phyloP scores from a whole-genome alignment of 2,797 vertebrate genomes.

The Ciconia nigra region DNA sequence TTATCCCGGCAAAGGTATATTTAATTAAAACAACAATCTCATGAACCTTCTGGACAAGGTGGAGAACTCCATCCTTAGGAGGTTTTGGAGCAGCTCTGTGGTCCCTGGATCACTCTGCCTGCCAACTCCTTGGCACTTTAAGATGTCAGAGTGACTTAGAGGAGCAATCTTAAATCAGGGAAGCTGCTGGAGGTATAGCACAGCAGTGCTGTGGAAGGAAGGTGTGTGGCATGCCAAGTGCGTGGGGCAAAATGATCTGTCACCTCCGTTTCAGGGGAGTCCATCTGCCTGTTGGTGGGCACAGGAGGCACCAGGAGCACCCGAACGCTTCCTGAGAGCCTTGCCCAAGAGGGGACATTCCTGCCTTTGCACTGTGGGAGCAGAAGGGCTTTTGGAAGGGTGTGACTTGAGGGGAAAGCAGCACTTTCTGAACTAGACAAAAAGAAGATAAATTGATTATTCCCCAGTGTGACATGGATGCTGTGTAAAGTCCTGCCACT shows the following conservation, averaged over 20 bases:
- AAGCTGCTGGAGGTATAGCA: background rate
- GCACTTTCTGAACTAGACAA: background rate
- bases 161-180: background rate
- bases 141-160: background rate
- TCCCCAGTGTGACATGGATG: background rate
- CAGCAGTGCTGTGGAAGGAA: background rate
- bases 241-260: background rate
- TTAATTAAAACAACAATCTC: background rate
- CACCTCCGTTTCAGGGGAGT: background rate
- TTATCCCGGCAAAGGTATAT: background rate
- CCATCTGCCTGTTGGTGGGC: background rate
- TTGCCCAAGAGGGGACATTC: background rate
- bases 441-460: background rate
- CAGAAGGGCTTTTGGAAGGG: background rate
- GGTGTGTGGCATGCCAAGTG: background rate
- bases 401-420: background rate
- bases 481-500: background rate
- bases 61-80: background rate
- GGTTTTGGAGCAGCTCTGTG: background rate
- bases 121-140: background rate
- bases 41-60: background rate
- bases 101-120: background rate
- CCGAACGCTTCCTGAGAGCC: fast-evolving
- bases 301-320: background rate
- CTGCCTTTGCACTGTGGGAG: background rate